Base-by-base conservation (phyloP, 2,797 vertebrate species). In the Pantherophis alleghaniensis region DNA sequence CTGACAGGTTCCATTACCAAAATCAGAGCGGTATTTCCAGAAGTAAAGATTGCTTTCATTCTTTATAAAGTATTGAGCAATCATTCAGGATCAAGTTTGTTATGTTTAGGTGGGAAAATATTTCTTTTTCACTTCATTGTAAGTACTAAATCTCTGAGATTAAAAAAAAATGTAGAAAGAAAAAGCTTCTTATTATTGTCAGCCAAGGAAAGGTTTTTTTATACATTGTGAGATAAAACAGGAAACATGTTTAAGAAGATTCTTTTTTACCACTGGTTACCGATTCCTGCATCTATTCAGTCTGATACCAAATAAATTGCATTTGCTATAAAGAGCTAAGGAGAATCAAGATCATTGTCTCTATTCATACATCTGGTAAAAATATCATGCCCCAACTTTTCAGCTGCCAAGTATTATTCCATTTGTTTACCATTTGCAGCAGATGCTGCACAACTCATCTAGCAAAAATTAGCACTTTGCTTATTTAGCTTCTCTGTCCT, bases 401-500 rank as follows among this genome's bases (percentile, higher is more conserved):
- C 92, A 92, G 7, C 28, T 63, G 94, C 55, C 87, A 96, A 94
- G 66, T 12, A 47, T 9, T 89, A 74, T 90, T 93, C 32, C 74
- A 91, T 42, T 93, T 32, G 5, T 74, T 92, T 95, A 91, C 88
- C 92, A 95, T 94, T 93, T 92, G 14, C 6, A 94, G 89, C 18
- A 96, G 90, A 92, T 93, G 61, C 7, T 2, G 13, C 13, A 60
- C 7, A 94, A 51, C 24, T 87, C 24, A 87, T 20, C 88, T 94
- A 94, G 92, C 61, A 93, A 89, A 95, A 94, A 89, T 47, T 0
- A 4, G 83, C 16, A 90, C 53, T 59, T 32, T 28, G 91, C 32
- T 95, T 92, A 37, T 92, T 87, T 13, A 28, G 26, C 92, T 92
- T 92, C 93, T n/a, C 0, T 2, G 0, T 92, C 93, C 69, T 92